Percentiles rank a stretch among this genome's conserved stretches.
These are phyloP conservation scores for Brenthis ino DNA, from an alignment of 2,888 invertebrate species.

Conservation along the genomic window DNA sequence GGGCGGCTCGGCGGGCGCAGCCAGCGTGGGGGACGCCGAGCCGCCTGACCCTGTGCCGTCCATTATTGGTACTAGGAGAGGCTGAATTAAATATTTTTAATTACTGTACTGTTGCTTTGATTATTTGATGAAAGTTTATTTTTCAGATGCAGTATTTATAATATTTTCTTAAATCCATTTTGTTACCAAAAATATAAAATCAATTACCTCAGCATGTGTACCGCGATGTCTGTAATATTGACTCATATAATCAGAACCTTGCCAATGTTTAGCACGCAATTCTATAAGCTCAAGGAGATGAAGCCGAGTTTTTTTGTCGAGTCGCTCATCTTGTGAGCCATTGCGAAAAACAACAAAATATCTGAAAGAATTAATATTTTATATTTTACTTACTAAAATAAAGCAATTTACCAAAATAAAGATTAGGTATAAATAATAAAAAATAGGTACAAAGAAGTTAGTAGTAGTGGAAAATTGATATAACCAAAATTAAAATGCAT, in stretches of 20 bases:
- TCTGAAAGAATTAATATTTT: constrained; percentile 82
- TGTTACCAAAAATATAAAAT: neutral
- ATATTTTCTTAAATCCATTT: too few relatives aligned
- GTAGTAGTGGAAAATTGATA: too few relatives aligned
- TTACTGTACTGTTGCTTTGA: neutral
- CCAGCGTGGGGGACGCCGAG: constrained; percentile 82
- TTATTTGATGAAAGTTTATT: neutral
- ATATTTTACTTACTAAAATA: neutral
- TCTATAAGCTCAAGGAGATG: constrained; percentile 96
- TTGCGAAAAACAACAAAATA: constrained; percentile 93
- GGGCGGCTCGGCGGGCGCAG: constrained; percentile 78
- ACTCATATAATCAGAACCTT: constrained; percentile 91
- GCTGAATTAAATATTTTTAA: constrained; percentile 49
- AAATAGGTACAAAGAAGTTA: too few relatives aligned
- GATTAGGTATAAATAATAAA: neutral
- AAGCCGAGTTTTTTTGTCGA: constrained; percentile 92
- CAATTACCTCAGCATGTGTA: constrained; percentile 81
- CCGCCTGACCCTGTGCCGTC: constrained; percentile 76
- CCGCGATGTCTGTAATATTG: constrained; percentile 90
- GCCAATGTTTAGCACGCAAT: constrained; percentile 95
- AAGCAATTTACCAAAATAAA: neutral
- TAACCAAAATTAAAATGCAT: constrained; percentile 48
- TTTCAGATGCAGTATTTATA: too few relatives aligned
- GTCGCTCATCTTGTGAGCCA: constrained; percentile 92
- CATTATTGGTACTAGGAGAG: constrained; percentile 77